Evolutionary conservation across 2,797 vertebrate genomes (phyloP).

Genomic region (Megaceryle alcyon): DNA sequence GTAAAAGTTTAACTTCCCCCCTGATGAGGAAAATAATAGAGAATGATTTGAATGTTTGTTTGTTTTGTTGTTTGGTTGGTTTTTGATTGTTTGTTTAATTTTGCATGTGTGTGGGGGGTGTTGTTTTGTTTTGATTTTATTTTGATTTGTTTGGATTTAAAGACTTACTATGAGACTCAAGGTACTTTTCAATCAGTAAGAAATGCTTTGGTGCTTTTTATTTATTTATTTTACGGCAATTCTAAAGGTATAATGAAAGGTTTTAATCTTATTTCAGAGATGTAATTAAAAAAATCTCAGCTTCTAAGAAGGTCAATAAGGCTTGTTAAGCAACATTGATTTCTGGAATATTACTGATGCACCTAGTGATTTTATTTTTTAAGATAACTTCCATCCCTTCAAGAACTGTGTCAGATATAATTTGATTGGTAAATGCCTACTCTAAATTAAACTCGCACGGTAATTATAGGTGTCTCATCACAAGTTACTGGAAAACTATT

Average conservation of each 20-base stretch:
- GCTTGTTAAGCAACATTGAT: constrained; percentile 53
- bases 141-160: constrained; percentile 16
- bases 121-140: neutral
- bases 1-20: neutral
- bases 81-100: no score
- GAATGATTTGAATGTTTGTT: neutral
- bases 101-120: neutral
- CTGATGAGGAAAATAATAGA: neutral
- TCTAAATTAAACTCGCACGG: neutral
- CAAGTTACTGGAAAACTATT: constrained; percentile 14
- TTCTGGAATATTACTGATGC: constrained; percentile 59
- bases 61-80: no score
- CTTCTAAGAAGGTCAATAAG: constrained; percentile 55
- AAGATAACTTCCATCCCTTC: constrained; percentile 6
- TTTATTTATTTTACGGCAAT: constrained; percentile 45
- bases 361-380: neutral
- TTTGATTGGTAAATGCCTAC: constrained; percentile 22
- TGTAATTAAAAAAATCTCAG: constrained; percentile 53
- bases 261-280: constrained; percentile 47
- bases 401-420: neutral
- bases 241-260: constrained; percentile 35
- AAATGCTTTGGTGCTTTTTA: neutral
- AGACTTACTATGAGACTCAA: neutral
- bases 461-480: constrained; percentile 27
- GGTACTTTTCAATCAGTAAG: neutral